Conservation (phyloP, 2,113 vertebrate species). For the Peromyscus leucopus region DNA sequence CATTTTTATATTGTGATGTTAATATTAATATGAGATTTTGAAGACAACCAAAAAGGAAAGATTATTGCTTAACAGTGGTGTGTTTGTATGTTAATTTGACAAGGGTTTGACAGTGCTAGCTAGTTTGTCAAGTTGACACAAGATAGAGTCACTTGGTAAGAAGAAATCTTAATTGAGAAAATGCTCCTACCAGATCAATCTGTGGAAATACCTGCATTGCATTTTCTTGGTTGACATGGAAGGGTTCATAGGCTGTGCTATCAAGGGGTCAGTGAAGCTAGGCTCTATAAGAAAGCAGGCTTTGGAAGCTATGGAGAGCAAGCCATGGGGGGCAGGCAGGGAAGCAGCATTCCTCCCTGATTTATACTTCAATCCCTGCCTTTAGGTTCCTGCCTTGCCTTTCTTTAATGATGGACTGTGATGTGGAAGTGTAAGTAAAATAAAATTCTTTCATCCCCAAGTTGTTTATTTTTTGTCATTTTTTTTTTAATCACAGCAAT, state of each 20-base stretch:
- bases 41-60: too few species aligned
- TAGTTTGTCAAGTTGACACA: too few species aligned
- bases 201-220: neutral
- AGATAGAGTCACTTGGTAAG: too few species aligned
- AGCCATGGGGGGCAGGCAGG: neutral
- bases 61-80: too few species aligned
- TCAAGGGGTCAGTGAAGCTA: neutral
- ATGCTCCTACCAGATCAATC: neutral
- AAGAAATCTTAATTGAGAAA: too few species aligned
- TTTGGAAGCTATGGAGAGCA: neutral
- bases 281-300: neutral
- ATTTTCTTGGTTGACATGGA: neutral
- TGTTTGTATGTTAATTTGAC: too few species aligned
- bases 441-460: neutral
- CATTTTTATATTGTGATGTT: too few species aligned
- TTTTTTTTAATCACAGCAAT: neutral
- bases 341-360: neutral
- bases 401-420: neutral
- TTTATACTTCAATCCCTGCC: neutral
- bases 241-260: neutral
- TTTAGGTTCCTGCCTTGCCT: too few species aligned
- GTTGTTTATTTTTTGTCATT: neutral
- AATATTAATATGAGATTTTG: too few species aligned
- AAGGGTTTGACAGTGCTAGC: too few species aligned
- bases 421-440: neutral